Conservation (phyloP, 2,888 invertebrate species). For the Oeneis ivallda region DNA sequence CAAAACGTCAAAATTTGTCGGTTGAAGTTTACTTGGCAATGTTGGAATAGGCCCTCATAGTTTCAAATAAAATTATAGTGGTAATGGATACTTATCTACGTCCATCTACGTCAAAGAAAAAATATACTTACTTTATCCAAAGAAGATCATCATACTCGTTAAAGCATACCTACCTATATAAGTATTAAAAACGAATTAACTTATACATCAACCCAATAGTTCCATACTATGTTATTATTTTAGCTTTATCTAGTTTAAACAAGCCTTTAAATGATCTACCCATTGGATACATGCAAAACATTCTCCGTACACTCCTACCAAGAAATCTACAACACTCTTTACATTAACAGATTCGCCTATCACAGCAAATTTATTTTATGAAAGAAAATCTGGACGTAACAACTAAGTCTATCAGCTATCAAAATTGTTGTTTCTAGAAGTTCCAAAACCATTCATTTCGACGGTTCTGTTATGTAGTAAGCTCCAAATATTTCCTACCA, state of each 20-base stretch:
- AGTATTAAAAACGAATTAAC: background rate
- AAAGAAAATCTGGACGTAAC: conserved; percentile 61
- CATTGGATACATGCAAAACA: conserved; percentile 7
- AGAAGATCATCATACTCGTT: too few relatives aligned
- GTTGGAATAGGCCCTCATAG: too few relatives aligned
- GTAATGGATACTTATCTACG: too few relatives aligned
- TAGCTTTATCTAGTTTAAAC: background rate
- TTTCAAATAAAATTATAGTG: too few relatives aligned
- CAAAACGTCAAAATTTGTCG: too few relatives aligned
- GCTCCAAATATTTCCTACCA: conserved; percentile 65
- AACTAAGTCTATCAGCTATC: conserved; percentile 59
- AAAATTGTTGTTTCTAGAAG: conserved; percentile 31
- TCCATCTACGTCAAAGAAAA: too few relatives aligned
- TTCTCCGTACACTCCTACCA: background rate
- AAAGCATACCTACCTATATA: too few relatives aligned
- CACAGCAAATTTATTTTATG: conserved; percentile 25
- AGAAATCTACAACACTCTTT: conserved; percentile 11
- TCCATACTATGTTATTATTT: background rate
- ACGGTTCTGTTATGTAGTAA: conserved; percentile 46
- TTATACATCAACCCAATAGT: background rate
- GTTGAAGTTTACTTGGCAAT: too few relatives aligned
- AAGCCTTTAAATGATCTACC: background rate
- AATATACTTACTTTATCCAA: too few relatives aligned
- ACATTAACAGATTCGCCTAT: conserved; percentile 7
- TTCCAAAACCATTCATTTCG: conserved; percentile 13